Conservation (phyloP, 2,113 vertebrate species). For the Petrocephalus zakoni region DNA sequence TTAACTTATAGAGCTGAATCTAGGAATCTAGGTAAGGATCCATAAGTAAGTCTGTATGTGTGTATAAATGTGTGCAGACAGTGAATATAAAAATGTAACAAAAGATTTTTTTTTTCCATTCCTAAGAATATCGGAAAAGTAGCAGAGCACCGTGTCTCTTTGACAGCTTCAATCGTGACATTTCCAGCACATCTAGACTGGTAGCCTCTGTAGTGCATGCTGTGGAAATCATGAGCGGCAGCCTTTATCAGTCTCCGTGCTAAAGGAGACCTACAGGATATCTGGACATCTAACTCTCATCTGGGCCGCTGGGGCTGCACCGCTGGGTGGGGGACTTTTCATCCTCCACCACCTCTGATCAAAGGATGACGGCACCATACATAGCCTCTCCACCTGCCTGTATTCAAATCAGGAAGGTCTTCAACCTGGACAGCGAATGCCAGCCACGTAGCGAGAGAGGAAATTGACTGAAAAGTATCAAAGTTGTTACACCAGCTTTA, state of each 20-base stretch:
- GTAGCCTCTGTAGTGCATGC: background rate
- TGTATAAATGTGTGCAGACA: background rate
- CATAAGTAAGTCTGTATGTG: too few species aligned
- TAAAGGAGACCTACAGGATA: slow-evolving; percentile 8
- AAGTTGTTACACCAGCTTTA: background rate
- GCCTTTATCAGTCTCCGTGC: background rate
- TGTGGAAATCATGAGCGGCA: background rate
- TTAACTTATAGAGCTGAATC: too few species aligned
- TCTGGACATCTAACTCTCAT: slow-evolving; percentile 13
- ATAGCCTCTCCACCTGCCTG: background rate
- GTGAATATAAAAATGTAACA: background rate
- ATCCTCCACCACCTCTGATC: background rate
- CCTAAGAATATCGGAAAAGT: background rate
- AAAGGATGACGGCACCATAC: background rate
- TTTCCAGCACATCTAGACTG: background rate
- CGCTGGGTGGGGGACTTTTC: background rate
- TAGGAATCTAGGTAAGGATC: too few species aligned
- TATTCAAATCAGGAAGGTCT: background rate
- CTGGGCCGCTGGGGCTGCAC: slow-evolving; percentile 9
- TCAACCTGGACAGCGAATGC: background rate
- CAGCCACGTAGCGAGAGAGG: background rate
- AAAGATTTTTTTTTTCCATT: background rate
- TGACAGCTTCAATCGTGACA: background rate
- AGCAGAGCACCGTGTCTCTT: background rate
- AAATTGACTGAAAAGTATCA: too few species aligned